Percentiles rank a stretch among this genome's conserved stretches.
phyloP scores from a whole-genome alignment of 2,113 vertebrate species.

The Centropus bengalensis region DNA sequence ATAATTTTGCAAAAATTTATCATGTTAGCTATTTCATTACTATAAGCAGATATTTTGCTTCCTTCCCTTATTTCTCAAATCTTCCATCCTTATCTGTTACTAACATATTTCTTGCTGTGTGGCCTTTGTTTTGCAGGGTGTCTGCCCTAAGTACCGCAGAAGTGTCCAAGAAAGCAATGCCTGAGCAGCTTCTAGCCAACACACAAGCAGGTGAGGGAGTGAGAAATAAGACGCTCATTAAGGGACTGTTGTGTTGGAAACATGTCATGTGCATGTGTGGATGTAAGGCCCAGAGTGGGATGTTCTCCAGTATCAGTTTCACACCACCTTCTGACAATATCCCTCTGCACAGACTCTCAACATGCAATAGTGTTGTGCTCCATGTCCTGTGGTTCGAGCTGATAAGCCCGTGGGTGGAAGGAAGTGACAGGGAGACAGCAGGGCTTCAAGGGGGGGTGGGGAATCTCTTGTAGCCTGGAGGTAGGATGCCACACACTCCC shows the following conservation, averaged over 20 bases:
- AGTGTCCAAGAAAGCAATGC: not conserved
- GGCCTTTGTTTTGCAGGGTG: not conserved
- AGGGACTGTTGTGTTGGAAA: not conserved
- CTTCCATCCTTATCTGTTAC: not conserved
- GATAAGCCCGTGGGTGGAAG: not conserved
- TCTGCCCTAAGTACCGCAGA: not conserved
- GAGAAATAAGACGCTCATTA: not conserved
- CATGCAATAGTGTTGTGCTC: rapidly evolving
- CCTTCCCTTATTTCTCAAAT: not conserved
- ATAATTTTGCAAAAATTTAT: not conserved
- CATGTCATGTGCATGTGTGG: not conserved
- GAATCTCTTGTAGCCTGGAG: not conserved
- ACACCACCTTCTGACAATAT: not conserved
- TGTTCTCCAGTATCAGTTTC: not conserved
- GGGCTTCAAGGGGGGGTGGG: not conserved
- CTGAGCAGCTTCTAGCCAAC: not conserved
- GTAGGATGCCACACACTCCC: not conserved
- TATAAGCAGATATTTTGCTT: not conserved
- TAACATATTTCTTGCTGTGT: not conserved
- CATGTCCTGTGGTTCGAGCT: rapidly evolving
- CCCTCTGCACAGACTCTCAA: rapidly evolving
- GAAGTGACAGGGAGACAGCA: not conserved
- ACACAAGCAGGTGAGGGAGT: not conserved
- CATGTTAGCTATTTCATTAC: not conserved
- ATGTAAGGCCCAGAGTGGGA: not conserved